Conservation (phyloP, 2,888 invertebrate genomes). For the Mactromeris polynyma region DNA sequence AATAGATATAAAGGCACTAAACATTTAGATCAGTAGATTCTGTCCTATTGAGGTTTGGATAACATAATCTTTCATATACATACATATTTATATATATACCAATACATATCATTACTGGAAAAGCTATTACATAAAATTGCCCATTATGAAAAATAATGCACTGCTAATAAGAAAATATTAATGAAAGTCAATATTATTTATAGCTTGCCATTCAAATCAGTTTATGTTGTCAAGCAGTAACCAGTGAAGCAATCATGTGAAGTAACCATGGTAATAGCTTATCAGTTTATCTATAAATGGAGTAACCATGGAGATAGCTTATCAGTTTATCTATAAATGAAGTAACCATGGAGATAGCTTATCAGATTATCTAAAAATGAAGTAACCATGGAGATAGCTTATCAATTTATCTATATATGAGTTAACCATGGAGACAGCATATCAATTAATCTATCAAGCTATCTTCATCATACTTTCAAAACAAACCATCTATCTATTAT, state of each 20-base stretch:
- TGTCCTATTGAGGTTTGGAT: not conserved
- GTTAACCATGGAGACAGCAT: no score
- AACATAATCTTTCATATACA: not conserved
- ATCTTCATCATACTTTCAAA: not conserved
- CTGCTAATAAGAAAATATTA: no score
- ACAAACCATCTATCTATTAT: not conserved
- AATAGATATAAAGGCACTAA: conserved; percentile 5
- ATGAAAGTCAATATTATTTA: no score
- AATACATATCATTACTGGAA: not conserved
- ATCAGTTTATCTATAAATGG: not conserved
- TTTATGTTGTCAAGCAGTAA: not conserved
- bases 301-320: no score
- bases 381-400: not conserved
- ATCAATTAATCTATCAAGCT: not conserved
- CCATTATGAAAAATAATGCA: conserved; percentile 1
- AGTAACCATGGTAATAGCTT: no score
- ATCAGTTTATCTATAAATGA: no score
- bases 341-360: no score
- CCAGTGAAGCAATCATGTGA: not conserved
- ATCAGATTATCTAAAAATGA: not conserved
- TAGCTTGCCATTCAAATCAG: no score
- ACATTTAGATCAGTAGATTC: not conserved
- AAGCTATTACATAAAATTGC: not conserved
- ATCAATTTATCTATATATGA: not conserved
- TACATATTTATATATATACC: not conserved